Conservation (phyloP, 2,113 vertebrate species). For the Cyanoderma ruficeps region DNA sequence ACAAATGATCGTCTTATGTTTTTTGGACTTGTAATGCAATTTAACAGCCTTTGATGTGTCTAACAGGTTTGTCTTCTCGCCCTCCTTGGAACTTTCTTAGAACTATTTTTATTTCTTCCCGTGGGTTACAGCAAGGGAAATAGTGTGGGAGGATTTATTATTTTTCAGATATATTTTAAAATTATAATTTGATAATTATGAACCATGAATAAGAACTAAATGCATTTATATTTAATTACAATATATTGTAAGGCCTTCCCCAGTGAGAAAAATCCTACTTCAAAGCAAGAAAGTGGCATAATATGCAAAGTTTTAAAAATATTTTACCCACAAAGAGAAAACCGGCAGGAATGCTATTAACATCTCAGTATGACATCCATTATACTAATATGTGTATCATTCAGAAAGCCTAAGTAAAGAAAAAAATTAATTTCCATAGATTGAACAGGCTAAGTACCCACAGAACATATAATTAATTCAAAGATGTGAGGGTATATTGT, state of each 20-base stretch:
- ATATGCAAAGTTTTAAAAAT: constrained; percentile 8
- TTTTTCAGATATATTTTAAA: background rate
- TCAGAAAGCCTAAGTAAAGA: constrained; percentile 52
- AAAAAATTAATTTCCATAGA: constrained; percentile 40
- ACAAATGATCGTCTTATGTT: background rate
- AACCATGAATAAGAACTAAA: background rate
- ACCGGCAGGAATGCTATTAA: constrained; percentile 40
- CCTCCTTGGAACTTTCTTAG: background rate
- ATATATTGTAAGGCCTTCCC: background rate
- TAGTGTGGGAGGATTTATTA: background rate
- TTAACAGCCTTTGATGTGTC: background rate
- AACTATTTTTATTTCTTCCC: background rate
- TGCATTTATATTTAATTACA: background rate
- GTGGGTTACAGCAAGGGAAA: background rate
- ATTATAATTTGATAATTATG: background rate
- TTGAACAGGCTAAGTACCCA: background rate
- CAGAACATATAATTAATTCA: constrained; percentile 38
- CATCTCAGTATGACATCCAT: constrained; percentile 34
- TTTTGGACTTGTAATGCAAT: background rate
- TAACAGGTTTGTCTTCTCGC: background rate
- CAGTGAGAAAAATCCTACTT: background rate
- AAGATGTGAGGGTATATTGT: background rate
- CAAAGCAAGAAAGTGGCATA: background rate
- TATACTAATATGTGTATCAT: constrained; percentile 49
- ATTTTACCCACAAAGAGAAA: constrained; percentile 14